phyloP scores from a whole-genome alignment of 2,888 invertebrate genomes.

The Thymelicus sylvestris region DNA sequence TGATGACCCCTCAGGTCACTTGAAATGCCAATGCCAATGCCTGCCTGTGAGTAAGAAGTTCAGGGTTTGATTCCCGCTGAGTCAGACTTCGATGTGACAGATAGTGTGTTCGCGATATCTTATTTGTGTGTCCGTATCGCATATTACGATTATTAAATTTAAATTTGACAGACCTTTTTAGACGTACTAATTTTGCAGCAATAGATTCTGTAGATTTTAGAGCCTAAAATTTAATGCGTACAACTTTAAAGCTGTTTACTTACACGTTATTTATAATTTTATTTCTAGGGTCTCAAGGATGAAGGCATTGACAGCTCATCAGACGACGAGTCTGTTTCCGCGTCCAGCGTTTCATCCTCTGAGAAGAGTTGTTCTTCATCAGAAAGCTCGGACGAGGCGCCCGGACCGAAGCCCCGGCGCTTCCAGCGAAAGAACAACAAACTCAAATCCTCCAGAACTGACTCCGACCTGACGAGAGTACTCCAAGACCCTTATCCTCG shows the following conservation, averaged over 20 bases:
- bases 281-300: conserved; percentile 78
- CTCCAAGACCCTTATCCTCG: conserved; percentile 60
- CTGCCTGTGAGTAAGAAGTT: too few relatives aligned
- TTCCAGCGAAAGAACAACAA: conserved; percentile 76
- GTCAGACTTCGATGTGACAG: too few relatives aligned
- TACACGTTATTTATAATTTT: conserved; percentile 27
- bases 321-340: conserved; percentile 76
- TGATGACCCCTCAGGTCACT: too few relatives aligned
- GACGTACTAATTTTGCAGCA: too few relatives aligned
- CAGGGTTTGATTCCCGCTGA: too few relatives aligned
- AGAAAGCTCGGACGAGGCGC: conserved; percentile 74
- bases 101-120: too few relatives aligned
- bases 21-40: too few relatives aligned
- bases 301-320: conserved; percentile 83
- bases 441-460: conserved; percentile 74
- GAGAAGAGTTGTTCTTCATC: conserved; percentile 80
- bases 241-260: background rate
- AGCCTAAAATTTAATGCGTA: too few relatives aligned
- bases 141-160: too few relatives aligned
- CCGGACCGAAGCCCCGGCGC: conserved; percentile 66
- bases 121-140: too few relatives aligned
- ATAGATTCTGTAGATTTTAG: too few relatives aligned
- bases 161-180: too few relatives aligned
- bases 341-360: conserved; percentile 75
- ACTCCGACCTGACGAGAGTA: conserved; percentile 69